Evolutionary conservation across 2,113 vertebrate species (phyloP).

Genomic region (Ailurus styani): DNA sequence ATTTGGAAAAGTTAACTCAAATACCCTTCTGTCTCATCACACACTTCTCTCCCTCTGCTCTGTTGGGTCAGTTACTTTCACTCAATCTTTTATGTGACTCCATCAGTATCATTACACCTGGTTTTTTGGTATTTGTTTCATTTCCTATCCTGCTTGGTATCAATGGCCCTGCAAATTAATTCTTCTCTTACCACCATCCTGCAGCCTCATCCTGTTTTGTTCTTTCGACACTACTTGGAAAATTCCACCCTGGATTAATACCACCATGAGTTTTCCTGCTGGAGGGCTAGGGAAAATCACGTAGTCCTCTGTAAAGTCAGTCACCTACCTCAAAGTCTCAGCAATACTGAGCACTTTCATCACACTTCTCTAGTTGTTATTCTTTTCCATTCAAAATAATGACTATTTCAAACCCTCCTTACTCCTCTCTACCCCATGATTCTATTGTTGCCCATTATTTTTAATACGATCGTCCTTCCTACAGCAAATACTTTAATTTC

Average conservation of each 20-base stretch:
- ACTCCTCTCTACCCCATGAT: background rate
- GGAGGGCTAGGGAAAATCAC: background rate
- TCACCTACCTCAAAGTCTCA: background rate
- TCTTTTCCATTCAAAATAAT: background rate
- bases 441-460: background rate
- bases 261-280: background rate
- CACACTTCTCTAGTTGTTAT: background rate
- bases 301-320: background rate
- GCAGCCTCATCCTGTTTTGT: background rate
- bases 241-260: background rate
- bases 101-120: background rate
- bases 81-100: background rate
- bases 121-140: background rate
- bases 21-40: rapidly evolving
- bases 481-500: background rate
- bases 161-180: too few relatives aligned
- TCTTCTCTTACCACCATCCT: background rate
- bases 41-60: background rate
- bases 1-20: background rate
- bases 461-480: background rate
- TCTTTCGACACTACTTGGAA: background rate
- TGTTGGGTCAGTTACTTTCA: background rate
- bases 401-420: background rate
- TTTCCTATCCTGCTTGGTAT: background rate
- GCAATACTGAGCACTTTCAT: too few relatives aligned